phyloP scores from a whole-genome alignment of 2,113 vertebrate species.

The Channa maculata region DNA sequence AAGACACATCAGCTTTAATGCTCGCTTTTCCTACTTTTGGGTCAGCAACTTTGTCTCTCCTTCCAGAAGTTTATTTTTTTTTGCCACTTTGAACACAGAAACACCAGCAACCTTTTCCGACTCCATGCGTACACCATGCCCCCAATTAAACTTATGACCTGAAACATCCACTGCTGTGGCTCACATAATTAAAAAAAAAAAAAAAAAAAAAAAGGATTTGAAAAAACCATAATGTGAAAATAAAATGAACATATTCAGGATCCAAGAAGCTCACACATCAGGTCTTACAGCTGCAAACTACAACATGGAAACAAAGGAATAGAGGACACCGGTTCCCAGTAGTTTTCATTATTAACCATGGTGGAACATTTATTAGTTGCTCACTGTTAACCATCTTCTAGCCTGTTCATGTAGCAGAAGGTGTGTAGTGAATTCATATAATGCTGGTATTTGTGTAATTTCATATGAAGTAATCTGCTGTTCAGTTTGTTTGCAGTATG shows the following conservation, averaged over 20 bases:
- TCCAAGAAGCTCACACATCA: neutral
- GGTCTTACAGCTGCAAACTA: slow-evolving; percentile 4
- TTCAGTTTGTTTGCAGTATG: no score
- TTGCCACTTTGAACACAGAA: slow-evolving; percentile 8
- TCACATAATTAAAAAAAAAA: neutral
- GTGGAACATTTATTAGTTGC: no score
- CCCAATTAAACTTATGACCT: slow-evolving; percentile 64
- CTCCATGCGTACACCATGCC: slow-evolving; percentile 39
- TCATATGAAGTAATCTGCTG: no score
- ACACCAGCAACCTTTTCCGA: slow-evolving; percentile 33
- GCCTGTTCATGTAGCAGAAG: no score
- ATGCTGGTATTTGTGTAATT: no score
- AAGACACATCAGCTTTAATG: neutral
- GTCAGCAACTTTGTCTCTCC: neutral
- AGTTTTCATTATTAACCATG: no score
- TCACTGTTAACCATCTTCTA: no score
- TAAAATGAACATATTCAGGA: neutral
- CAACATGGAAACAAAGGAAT: neutral
- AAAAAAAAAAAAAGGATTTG: slow-evolving; percentile 5
- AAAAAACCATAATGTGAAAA: neutral
- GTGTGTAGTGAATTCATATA: no score
- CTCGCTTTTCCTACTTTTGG: neutral
- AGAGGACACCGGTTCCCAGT: no score
- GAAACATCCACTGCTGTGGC: slow-evolving; percentile 6
- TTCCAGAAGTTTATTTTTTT: neutral